Conservation (phyloP, 2,113 vertebrate genomes). For the Tichodroma muraria region DNA sequence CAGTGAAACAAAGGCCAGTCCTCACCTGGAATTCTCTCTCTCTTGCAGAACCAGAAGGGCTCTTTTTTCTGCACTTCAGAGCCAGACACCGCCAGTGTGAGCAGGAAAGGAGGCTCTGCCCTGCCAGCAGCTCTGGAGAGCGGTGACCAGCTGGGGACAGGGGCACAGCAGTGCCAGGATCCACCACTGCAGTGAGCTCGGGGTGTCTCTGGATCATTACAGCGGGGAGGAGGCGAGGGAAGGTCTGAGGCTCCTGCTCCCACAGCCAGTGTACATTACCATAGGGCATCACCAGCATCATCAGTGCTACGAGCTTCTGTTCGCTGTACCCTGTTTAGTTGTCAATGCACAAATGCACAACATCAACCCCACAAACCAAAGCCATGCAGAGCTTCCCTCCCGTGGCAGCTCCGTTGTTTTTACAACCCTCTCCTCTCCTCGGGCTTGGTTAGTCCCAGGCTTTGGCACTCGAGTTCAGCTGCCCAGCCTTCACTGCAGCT, state of each 20-base stretch:
- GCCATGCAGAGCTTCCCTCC: neutral
- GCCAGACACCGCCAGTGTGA: neutral
- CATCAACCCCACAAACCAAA: neutral
- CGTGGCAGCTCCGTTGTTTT: neutral
- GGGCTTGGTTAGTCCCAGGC: neutral
- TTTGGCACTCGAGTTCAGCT: neutral
- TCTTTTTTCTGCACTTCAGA: conserved; percentile 35
- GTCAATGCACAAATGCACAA: neutral
- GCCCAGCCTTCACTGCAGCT: neutral
- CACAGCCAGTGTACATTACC: neutral
- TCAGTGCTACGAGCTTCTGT: neutral
- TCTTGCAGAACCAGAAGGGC: conserved; percentile 61
- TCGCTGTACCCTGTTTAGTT: neutral
- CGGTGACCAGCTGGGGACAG: neutral
- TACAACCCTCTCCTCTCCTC: neutral
- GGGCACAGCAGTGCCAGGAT: neutral
- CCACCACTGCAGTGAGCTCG: neutral
- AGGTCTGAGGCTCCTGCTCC: conserved; percentile 7
- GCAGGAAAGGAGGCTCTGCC: neutral
- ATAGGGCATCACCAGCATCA: neutral
- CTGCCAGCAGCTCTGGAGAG: neutral
- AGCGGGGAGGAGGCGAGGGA: neutral
- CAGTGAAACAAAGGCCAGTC: neutral
- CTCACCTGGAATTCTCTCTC: neutral
- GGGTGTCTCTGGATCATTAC: neutral